Conservation (phyloP, 2,113 vertebrate genomes). For the Ramphastos sulfuratus region DNA sequence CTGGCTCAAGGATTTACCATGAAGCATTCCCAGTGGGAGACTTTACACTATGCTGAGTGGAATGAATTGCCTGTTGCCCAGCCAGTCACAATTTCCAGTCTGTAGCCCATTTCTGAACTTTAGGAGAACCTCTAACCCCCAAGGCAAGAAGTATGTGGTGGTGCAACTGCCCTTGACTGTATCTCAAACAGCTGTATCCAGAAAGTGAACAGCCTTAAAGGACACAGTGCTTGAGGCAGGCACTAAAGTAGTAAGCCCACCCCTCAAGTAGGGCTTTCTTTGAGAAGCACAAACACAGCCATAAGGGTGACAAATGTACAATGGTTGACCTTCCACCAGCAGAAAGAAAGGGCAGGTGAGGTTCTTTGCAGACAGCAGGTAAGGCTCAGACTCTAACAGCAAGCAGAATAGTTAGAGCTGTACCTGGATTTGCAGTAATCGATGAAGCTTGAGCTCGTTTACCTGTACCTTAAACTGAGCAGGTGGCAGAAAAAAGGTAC, state of each 20-base stretch:
- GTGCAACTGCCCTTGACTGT: background rate
- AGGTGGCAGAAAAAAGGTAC: background rate
- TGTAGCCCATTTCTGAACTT: background rate
- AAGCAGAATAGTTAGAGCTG: background rate
- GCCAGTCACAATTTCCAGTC: background rate
- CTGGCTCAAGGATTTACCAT: too few relatives aligned
- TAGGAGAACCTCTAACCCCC: background rate
- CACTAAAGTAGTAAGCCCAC: background rate
- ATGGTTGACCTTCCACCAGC: background rate
- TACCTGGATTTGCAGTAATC: background rate
- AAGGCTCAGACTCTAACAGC: background rate
- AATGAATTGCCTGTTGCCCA: background rate
- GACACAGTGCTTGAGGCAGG: background rate
- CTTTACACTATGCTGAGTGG: background rate
- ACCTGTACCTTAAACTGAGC: background rate
- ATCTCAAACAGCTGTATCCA: background rate
- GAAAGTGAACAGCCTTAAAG: background rate
- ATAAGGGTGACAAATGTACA: rapidly evolving
- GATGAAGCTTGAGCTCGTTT: background rate
- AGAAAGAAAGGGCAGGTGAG: background rate
- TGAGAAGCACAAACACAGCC: background rate
- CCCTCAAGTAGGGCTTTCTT: background rate
- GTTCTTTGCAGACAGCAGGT: background rate
- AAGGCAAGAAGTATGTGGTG: background rate
- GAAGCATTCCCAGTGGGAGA: background rate